Conservation (phyloP, 64 coral and sea anemone species). For the Dendronephthya gigantea region DNA sequence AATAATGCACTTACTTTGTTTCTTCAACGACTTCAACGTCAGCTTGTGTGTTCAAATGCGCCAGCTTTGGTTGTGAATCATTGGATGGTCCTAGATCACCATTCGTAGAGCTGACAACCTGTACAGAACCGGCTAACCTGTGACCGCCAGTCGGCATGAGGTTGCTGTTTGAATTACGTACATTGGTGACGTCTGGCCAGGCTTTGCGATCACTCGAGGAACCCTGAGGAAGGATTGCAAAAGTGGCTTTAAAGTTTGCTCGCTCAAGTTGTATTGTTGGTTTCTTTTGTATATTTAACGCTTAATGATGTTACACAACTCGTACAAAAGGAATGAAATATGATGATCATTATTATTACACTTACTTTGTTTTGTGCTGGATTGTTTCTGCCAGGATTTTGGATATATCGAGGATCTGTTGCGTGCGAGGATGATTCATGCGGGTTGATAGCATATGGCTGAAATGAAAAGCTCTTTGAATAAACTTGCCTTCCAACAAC, state of each 20-base stretch:
- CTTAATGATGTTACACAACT: too few relatives aligned
- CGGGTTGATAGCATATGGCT: neutral
- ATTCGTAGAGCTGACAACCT: slow-evolving; percentile 67
- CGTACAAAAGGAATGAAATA: too few relatives aligned
- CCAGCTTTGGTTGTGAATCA: slow-evolving; percentile 25
- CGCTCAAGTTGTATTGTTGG: too few relatives aligned
- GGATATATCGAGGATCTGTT: neutral
- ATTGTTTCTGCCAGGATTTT: neutral
- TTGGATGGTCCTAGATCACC: slow-evolving; percentile 46
- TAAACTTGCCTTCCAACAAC: too few relatives aligned
- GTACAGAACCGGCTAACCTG: slow-evolving; percentile 55
- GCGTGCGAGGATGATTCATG: neutral
- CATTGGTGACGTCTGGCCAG: neutral
- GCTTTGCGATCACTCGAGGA: neutral
- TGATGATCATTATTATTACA: too few relatives aligned
- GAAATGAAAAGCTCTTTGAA: neutral
- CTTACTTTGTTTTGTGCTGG: neutral
- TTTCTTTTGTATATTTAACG: too few relatives aligned
- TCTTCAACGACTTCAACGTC: slow-evolving; percentile 73
- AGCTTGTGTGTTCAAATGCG: slow-evolving; percentile 46
- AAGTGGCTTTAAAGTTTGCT: too few relatives aligned
- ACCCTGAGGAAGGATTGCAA: too few relatives aligned
- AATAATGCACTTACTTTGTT: slow-evolving; percentile 51
- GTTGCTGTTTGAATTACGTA: slow-evolving; percentile 39
- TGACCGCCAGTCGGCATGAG: neutral